Evolutionary conservation across 2,113 vertebrate species (phyloP).

Genomic region (Mesembrinibis cayennensis): DNA sequence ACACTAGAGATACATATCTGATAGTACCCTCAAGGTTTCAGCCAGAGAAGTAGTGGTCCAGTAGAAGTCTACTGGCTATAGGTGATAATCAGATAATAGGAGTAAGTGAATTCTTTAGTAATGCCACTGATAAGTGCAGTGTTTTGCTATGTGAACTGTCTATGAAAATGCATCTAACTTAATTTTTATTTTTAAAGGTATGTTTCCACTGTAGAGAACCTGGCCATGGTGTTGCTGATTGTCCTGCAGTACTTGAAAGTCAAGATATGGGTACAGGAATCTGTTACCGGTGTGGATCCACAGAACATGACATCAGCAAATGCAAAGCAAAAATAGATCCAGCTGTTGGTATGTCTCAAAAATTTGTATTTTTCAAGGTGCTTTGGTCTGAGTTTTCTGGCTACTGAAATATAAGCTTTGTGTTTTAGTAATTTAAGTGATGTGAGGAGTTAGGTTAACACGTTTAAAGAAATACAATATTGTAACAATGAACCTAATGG

Average conservation of each 20-base stretch:
- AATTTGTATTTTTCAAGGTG: neutral
- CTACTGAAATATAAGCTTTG: neutral
- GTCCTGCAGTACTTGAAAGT: constrained; percentile 85
- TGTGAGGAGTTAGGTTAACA: neutral
- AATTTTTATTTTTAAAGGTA: constrained; percentile 74
- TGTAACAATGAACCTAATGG: neutral
- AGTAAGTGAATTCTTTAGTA: neutral
- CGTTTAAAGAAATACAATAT: neutral
- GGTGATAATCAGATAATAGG: neutral
- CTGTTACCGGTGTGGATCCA: constrained; percentile 95
- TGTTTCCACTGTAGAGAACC: constrained; percentile 95
- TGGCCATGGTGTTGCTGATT: constrained; percentile 92
- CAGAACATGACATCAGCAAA: constrained; percentile 89
- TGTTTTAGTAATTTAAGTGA: neutral
- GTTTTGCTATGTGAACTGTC: neutral
- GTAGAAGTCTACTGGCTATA: neutral
- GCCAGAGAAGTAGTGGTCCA: neutral
- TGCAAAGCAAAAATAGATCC: constrained; percentile 91
- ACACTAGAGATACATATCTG: accelerated
- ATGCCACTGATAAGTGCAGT: neutral
- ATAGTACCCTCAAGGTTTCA: neutral
- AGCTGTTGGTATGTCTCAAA: constrained; percentile 79
- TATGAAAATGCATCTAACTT: neutral
- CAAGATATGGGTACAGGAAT: constrained; percentile 90
- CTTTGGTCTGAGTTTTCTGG: neutral